Evolutionary conservation across 53 echinoderm and acorn worm species (phyloP), one percentile per base, ranked within the genome.

Genomic region (Antedon mediterranea): DNA sequence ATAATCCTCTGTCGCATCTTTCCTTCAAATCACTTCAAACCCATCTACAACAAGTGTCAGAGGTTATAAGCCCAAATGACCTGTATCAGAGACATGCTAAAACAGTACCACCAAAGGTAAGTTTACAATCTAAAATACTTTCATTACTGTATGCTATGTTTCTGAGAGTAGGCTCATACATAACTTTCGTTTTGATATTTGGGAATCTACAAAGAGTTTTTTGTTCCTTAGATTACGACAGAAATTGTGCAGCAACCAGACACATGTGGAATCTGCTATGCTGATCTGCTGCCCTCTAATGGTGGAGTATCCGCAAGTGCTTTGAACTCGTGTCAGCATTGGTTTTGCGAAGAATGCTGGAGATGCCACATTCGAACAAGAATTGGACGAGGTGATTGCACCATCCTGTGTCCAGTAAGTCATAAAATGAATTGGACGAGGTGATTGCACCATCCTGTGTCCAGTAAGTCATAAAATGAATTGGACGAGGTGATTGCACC

Each of bases 291-390:
- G 34, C 0, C 34, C 71, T 76, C 81, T 1, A 31, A 28, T 30
- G 71, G 43, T 71, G 43, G 72, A 31, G 30, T 71, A 13, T 82
- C 74, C 28, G 89, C 83, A 32, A 89, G 91, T 18, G 79, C 85
- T 34, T 88, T 95, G 5, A 71, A 33, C 0, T 32, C 77, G 15
- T 95, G 97, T 44, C 74, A 76, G 20, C 97, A 95, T 81, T 84
- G 87, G 87, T 95, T 95, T 74, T 95, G 97, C 77, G 84, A 95
- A 30, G 72, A 82, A n/a, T 95, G 95, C 43, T 95, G 95, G 95
- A 71, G 73, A 26, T 76, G 44, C n/a, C 89, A 91, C 79, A 77
- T 95, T 28, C 75, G 37, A 30, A 72, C 97, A 20, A 85, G 85
- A 77, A 78, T 95, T 43, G 78, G 80, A 70, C 88, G 84, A 71